phyloP scores from a whole-genome alignment of 2,888 invertebrate species.

The Idaea straminata region DNA sequence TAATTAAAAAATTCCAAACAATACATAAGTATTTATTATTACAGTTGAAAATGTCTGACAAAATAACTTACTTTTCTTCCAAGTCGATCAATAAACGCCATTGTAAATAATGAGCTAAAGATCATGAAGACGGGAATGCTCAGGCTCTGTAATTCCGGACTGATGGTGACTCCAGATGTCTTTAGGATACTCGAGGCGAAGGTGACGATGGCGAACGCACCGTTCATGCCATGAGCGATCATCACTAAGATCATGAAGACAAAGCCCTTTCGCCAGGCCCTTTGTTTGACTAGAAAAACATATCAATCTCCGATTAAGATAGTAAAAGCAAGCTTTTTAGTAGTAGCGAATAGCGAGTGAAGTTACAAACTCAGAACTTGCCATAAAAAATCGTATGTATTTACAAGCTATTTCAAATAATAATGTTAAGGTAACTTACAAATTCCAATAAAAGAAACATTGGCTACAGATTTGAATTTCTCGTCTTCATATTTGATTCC shows the following conservation, averaged over 20 bases:
- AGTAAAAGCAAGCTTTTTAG: no score
- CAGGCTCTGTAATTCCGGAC: constrained; percentile 41
- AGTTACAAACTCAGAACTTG: neutral
- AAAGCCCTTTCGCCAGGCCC: constrained; percentile 44
- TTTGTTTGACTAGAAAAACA: constrained; percentile 43
- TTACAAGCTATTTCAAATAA: neutral
- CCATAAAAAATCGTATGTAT: neutral
- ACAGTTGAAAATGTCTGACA: no score
- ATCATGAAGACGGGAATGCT: constrained; percentile 45
- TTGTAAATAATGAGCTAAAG: constrained; percentile 36
- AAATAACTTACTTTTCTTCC: constrained; percentile 34
- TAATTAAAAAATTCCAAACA: no score
- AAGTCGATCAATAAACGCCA: constrained; percentile 36
- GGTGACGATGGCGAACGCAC: constrained; percentile 38
- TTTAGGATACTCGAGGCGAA: constrained; percentile 43
- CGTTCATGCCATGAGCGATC: constrained; percentile 36
- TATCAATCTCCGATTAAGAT: neutral
- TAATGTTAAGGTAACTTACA: constrained; percentile 39
- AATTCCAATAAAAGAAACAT: constrained; percentile 44
- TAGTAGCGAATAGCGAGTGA: no score
- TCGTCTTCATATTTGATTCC: constrained; percentile 44
- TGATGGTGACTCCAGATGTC: constrained; percentile 36
- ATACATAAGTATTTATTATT: neutral
- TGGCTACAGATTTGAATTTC: constrained; percentile 48
- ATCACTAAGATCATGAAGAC: constrained; percentile 32